Percentiles rank a stretch among this genome's conserved stretches.
Conservation (phyloP, 1,140 invertebrate species). For the Drosophila jambulina region DNA sequence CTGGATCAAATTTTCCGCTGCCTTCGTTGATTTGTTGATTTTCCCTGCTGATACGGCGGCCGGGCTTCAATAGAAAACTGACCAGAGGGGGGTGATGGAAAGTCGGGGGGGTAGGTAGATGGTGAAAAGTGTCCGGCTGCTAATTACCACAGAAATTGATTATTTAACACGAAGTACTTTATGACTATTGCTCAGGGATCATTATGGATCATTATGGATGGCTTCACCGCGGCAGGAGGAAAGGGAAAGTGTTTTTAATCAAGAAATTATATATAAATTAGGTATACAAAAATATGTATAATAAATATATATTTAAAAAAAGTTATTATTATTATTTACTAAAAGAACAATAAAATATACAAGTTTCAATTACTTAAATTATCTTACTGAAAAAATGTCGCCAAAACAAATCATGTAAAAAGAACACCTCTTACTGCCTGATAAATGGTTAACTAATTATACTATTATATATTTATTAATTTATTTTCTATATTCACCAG, state of each 20-base stretch:
- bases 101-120: neutral
- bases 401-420: too few species aligned
- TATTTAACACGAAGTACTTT: slow-evolving; percentile 14
- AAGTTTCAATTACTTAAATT: too few species aligned
- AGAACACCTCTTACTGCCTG: too few species aligned
- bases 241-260: neutral
- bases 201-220: neutral
- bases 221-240: neutral
- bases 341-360: too few species aligned
- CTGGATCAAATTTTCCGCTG: slow-evolving; percentile 25
- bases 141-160: slow-evolving; percentile 50
- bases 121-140: slow-evolving; percentile 18
- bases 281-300: too few species aligned
- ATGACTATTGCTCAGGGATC: neutral
- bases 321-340: too few species aligned
- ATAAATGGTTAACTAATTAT: too few species aligned
- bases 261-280: too few species aligned
- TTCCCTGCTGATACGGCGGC: slow-evolving; percentile 59
- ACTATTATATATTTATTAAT: too few species aligned
- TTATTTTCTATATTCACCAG: neutral
- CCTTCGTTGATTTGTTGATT: slow-evolving; percentile 65
- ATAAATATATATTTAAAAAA: too few species aligned
- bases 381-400: too few species aligned
- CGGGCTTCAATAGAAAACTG: slow-evolving; percentile 14
- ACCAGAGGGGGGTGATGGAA: slow-evolving; percentile 5